A percentile compares a stretch with the other conserved stretches of the same genome.
phyloP scores from a whole-genome alignment of 2,888 invertebrate genomes.

The Hypsopygia costalis region DNA sequence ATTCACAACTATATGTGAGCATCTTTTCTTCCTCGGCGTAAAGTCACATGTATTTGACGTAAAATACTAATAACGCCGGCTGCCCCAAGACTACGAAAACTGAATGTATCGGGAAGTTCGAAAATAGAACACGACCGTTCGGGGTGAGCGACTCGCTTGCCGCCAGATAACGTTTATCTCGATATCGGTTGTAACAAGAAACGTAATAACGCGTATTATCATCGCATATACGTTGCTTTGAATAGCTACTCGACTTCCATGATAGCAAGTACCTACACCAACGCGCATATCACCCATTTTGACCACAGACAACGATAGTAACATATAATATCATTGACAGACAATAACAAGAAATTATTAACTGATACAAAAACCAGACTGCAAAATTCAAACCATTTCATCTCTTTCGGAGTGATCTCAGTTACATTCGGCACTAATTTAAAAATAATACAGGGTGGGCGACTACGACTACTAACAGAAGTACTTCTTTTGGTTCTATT shows the following conservation, averaged over 20 bases:
- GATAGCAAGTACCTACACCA: background rate
- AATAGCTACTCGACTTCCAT: background rate
- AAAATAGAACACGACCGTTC: constrained; percentile 17
- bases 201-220: constrained; percentile 6
- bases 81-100: constrained; percentile 3
- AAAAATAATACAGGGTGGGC: too few species aligned
- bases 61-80: constrained; percentile 8
- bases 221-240: background rate
- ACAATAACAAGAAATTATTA: too few species aligned
- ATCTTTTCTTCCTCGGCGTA: too few species aligned
- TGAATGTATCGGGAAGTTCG: constrained; percentile 13
- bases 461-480: too few species aligned
- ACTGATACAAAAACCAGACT: too few species aligned
- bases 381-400: too few species aligned
- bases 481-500: too few species aligned
- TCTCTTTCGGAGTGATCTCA: too few species aligned
- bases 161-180: constrained; percentile 17
- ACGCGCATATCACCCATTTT: background rate
- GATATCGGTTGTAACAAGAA: constrained; percentile 9
- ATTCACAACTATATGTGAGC: too few species aligned
- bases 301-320: constrained; percentile 3
- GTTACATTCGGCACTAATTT: too few species aligned
- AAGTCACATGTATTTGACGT: constrained; percentile 6
- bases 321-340: too few species aligned
- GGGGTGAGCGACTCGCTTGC: constrained; percentile 15